Percentiles rank a stretch among this genome's conserved stretches.
Conservation (phyloP, 2,113 vertebrate species). For the Ptychochromis oligacanthus region DNA sequence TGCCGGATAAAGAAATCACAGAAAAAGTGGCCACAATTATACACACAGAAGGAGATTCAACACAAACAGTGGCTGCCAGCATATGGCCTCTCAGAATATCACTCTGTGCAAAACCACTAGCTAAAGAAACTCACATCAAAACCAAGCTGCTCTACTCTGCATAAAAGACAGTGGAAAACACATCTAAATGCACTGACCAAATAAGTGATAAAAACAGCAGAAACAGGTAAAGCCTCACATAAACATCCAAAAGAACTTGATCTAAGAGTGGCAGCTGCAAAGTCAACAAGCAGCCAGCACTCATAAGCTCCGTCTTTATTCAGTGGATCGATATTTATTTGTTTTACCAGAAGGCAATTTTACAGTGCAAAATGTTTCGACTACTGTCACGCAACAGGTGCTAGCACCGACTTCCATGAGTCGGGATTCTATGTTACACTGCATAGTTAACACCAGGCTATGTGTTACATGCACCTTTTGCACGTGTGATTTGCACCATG, state of each 20-base stretch:
- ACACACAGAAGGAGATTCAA: not conserved
- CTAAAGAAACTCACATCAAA: not conserved
- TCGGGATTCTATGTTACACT: not conserved
- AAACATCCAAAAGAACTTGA: not conserved
- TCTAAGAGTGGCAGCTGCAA: not conserved
- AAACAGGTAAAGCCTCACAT: not conserved
- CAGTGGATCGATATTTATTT: not conserved
- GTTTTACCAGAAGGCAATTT: not conserved
- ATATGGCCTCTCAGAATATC: not conserved
- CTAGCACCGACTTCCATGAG: not conserved
- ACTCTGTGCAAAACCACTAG: not conserved
- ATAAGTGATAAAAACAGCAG: not conserved
- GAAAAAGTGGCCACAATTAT: not conserved
- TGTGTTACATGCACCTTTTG: too few relatives aligned
- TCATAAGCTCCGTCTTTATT: not conserved
- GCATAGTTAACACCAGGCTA: not conserved
- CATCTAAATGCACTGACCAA: not conserved
- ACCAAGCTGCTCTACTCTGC: not conserved
- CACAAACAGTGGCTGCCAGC: too few relatives aligned
- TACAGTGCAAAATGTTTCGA: not conserved
- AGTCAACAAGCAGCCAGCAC: not conserved
- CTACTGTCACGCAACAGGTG: not conserved
- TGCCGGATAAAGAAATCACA: slow-evolving; percentile 59
- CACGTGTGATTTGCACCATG: too few relatives aligned
- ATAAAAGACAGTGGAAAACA: not conserved